Conservation (phyloP, 1,140 invertebrate genomes). For the Drosophila pseudoobscura region DNA sequence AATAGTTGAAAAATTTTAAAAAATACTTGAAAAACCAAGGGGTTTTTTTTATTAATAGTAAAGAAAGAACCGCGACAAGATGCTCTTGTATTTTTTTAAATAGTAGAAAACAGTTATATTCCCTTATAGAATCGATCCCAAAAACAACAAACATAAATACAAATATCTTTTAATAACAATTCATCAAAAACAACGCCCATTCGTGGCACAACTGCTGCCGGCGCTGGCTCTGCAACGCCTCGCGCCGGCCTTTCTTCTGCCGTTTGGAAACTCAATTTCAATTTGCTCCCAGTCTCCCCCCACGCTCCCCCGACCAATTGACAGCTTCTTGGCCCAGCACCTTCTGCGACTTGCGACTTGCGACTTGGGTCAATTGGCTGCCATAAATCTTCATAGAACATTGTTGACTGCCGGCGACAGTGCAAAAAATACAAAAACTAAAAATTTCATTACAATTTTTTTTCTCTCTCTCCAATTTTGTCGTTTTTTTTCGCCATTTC, state of each 20-base stretch:
- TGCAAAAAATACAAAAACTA: conserved; percentile 47
- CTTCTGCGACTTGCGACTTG: conserved; percentile 21
- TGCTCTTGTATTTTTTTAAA: neutral
- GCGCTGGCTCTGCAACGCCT: neutral
- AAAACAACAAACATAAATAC: neutral
- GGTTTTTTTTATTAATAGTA: too few relatives aligned
- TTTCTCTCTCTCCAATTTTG: neutral
- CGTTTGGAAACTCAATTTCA: conserved; percentile 60
- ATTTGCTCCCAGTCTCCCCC: conserved; percentile 30
- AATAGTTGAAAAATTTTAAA: too few relatives aligned
- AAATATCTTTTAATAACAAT: conserved; percentile 36
- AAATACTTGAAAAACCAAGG: too few relatives aligned
- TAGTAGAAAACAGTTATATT: neutral
- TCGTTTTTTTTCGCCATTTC: conserved; percentile 27
- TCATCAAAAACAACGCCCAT: conserved; percentile 35
- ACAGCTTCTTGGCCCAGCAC: conserved; percentile 42
- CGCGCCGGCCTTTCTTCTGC: conserved; percentile 19
- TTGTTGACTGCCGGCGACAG: conserved; percentile 69
- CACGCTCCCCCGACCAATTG: conserved; percentile 24
- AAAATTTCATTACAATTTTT: conserved; percentile 67
- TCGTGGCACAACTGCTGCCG: conserved; percentile 4
- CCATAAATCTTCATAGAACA: conserved; percentile 77
- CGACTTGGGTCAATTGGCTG: conserved; percentile 64
- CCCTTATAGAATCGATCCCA: neutral
- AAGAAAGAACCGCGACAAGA: too few relatives aligned